Base-by-base conservation (phyloP, 1,140 invertebrate species). In the Achatina immaculata region DNA sequence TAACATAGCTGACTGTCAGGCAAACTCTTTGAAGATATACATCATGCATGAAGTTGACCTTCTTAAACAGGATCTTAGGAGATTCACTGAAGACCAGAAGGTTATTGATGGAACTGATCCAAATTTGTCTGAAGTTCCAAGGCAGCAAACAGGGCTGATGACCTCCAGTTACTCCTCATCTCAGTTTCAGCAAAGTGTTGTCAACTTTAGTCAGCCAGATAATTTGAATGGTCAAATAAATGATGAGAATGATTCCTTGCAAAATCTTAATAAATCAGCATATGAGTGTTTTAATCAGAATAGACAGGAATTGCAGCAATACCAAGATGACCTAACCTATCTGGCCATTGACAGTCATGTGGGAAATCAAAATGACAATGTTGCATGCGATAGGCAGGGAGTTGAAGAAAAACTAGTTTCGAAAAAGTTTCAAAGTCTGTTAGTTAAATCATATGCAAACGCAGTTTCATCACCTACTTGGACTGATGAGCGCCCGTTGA, bases 11-110 rank as follows among this genome's bases (percentile, higher is more conserved):
- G 58, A 62, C 28, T 31, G n/a, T 31, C 58, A 62, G 16, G 58
- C 58, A 1, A 62, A 62, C 21, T 62, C 58, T 31, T 31, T 62
- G 3, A 62, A 62, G 21, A n/a, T 62, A 0, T 62, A 62, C 28
- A 31, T 62, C 58, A 62, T 62, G 58, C 58, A 62, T 28, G 58
- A 62, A 62, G 31, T 62, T 62, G 58, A 62, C 16, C 58, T 62
- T 6, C 58, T 62, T 28, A 62, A 62, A 31, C 58, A 62, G 31
- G 58, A 62, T 62, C 28, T 62, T 6, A 62, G n/a, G n/a, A 62
- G 58, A 16, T 62, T 62, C 6, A 62, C 31, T 28, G 58, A 62
- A 16, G 58, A 62, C 4, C 58, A 28, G 58, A 31, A 62, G 28
- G 31, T 34, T 0, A 62, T 11, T 6, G n/a, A 28, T 6, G 58